Percentiles rank a stretch among this genome's conserved stretches.
Evolutionary conservation across 2,888 invertebrate genomes (phyloP).

Genomic region (Acheta domesticus): DNA sequence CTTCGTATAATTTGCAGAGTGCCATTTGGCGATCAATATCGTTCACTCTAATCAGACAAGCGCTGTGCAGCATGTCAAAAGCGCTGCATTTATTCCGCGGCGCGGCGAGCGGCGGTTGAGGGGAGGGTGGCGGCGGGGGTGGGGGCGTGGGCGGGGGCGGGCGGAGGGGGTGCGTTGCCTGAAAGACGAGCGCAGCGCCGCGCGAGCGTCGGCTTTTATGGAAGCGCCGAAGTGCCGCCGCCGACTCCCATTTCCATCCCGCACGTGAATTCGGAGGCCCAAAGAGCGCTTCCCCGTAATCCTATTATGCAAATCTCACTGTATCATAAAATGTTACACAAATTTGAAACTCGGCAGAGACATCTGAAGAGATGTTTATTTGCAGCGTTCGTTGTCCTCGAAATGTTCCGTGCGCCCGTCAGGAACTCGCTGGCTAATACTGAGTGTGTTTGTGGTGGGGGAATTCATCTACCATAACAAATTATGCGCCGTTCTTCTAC

Average conservation of each 20-base stretch:
- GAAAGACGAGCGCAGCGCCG: not conserved
- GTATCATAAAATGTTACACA: slow-evolving; percentile 9
- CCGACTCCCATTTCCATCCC: not conserved
- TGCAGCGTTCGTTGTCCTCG: not conserved
- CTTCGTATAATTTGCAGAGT: no score
- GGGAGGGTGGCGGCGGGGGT: not conserved
- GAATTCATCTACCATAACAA: no score
- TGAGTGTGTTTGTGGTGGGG: no score
- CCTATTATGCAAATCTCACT: slow-evolving; percentile 1
- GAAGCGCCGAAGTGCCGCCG: slow-evolving; percentile 4
- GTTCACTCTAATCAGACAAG: no score
- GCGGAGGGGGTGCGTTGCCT: not conserved
- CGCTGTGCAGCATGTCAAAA: no score
- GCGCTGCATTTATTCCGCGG: no score
- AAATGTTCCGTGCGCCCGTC: no score
- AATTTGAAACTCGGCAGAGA: not conserved
- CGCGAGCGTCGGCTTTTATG: not conserved
- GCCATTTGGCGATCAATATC: no score
- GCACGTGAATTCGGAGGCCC: not conserved
- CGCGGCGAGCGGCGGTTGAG: no score
- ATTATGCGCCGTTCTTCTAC: no score
- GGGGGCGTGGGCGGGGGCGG: no score
- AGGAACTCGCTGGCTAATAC: no score
- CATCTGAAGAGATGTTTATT: not conserved
- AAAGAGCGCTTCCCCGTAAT: not conserved